Percentiles rank a stretch among this genome's conserved stretches.
phyloP scores from a whole-genome alignment of 2,888 invertebrate species.

The Hetaerina titia region DNA sequence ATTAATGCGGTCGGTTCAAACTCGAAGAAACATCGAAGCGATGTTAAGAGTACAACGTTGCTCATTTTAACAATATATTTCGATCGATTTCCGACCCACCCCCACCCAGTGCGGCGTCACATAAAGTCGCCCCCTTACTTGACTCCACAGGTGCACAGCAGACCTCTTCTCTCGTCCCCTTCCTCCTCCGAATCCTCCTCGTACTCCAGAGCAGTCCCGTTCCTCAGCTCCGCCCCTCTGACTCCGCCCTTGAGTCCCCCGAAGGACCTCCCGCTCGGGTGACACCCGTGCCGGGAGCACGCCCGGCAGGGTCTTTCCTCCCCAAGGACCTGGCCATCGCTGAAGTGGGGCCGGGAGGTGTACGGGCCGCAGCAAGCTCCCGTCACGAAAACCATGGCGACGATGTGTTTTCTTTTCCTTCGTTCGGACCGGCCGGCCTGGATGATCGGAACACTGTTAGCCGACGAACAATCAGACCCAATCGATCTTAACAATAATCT shows the following conservation, averaged over 20 bases:
- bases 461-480: not conserved
- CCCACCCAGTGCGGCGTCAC: too few species aligned
- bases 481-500: not conserved
- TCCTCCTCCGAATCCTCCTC: not conserved
- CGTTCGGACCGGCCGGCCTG: too few species aligned
- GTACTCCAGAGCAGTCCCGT: not conserved
- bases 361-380: not conserved
- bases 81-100: too few species aligned
- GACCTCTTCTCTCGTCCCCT: constrained; percentile 21
- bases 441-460: not conserved
- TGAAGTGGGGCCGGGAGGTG: not conserved
- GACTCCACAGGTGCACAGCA: constrained; percentile 20
- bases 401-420: not conserved
- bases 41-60: too few species aligned
- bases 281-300: constrained; percentile 32
- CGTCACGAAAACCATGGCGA: constrained; percentile 29
- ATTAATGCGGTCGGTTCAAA: too few species aligned
- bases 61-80: too few species aligned
- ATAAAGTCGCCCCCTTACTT: not conserved
- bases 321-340: not conserved
- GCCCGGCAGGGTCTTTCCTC: not conserved
- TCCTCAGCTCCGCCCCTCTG: not conserved
- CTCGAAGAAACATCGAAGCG: too few species aligned
- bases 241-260: not conserved
- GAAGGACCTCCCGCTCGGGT: not conserved